Conservation (phyloP, 2,797 vertebrate species). For the Dipus sagitta region DNA sequence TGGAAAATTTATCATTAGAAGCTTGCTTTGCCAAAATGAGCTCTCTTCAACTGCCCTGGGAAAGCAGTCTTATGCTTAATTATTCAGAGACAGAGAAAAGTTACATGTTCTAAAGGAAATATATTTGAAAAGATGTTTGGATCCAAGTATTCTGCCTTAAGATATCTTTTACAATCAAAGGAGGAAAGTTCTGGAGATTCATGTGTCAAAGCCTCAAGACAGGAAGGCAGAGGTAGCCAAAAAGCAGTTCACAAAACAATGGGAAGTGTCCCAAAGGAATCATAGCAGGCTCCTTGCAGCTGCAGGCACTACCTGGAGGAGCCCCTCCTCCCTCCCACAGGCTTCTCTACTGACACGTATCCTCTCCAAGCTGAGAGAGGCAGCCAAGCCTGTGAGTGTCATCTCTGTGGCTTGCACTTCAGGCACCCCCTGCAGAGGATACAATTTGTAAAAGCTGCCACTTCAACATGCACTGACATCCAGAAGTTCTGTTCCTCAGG, state of each 20-base stretch:
- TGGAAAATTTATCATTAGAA: slow-evolving; percentile 57
- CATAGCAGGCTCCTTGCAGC: not conserved
- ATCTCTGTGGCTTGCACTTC: not conserved
- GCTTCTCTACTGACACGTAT: not conserved
- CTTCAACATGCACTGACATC: not conserved
- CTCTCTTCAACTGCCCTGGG: slow-evolving; percentile 36
- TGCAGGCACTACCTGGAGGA: not conserved
- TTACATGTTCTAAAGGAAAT: slow-evolving; percentile 29
- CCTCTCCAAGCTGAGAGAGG: not conserved
- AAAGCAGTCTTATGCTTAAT: slow-evolving; percentile 16
- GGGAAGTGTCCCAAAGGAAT: slow-evolving; percentile 22
- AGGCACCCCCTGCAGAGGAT: not conserved
- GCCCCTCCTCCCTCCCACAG: not conserved
- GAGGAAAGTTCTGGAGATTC: not conserved
- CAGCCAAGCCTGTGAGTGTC: not conserved
- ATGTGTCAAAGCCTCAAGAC: slow-evolving; percentile 24
- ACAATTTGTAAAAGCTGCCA: slow-evolving; percentile 41
- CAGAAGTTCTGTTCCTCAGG: not conserved
- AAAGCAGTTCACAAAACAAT: slow-evolving; percentile 11
- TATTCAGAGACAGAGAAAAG: not conserved
- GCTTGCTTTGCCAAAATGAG: slow-evolving; percentile 69
- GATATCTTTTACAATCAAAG: slow-evolving; percentile 3
- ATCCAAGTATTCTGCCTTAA: not conserved
- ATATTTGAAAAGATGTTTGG: slow-evolving; percentile 51
- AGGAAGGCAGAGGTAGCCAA: slow-evolving; percentile 25